These are phyloP conservation scores for Triplophysa bombifrons DNA, from an alignment of 2,797 vertebrate species.

Conservation along the genomic window DNA sequence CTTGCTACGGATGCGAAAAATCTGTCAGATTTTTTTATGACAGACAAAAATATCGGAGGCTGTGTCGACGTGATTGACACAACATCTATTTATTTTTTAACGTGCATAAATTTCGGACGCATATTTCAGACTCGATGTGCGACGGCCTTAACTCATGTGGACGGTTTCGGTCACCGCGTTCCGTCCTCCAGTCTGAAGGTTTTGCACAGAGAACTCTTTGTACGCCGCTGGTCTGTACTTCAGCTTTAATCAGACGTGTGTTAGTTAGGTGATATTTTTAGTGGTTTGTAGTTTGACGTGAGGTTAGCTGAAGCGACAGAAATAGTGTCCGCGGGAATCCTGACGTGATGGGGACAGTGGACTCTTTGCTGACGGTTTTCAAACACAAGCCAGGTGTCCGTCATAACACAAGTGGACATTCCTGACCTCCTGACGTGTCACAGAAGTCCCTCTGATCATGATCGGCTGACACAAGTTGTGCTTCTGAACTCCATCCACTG, in stretches of 20 bases:
- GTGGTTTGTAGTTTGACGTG: slow-evolving; percentile 35
- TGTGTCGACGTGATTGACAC: too few relatives aligned
- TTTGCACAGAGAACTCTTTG: slow-evolving; percentile 50
- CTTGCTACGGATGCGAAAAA: too few relatives aligned
- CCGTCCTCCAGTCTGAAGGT: slow-evolving; percentile 25
- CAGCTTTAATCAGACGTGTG: slow-evolving; percentile 48
- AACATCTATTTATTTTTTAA: too few relatives aligned
- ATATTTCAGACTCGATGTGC: too few relatives aligned
- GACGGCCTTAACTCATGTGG: too few relatives aligned
- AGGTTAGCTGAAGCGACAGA: slow-evolving; percentile 35
- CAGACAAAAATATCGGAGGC: too few relatives aligned
- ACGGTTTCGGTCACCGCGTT: not conserved
- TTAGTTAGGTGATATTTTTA: slow-evolving; percentile 52
- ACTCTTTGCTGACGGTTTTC: slow-evolving; percentile 1
- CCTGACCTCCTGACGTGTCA: slow-evolving; percentile 29
- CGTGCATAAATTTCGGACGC: too few relatives aligned
- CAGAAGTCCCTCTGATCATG: not conserved
- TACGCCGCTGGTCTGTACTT: not conserved
- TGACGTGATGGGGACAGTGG: not conserved
- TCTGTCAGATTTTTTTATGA: too few relatives aligned
- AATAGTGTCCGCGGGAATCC: too few relatives aligned
- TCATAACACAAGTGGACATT: slow-evolving; percentile 34
- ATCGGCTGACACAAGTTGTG: not conserved
- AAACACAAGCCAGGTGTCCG: slow-evolving; percentile 32
- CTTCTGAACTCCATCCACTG: too few relatives aligned